Evolutionary conservation across 2,113 vertebrate genomes (phyloP).

Genomic region (Lamprotornis superbus): DNA sequence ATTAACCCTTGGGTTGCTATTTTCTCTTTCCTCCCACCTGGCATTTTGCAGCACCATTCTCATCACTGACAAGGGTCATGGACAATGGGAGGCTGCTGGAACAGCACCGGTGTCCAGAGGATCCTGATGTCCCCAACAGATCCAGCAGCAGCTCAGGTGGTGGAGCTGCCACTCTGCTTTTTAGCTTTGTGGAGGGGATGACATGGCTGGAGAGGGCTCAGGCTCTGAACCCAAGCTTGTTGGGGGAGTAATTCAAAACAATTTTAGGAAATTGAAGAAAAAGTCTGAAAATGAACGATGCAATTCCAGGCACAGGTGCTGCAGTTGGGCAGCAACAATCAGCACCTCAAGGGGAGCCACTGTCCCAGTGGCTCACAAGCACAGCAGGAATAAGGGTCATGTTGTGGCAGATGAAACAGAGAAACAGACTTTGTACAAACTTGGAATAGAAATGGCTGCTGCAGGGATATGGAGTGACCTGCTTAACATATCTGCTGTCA

Average conservation of each 20-base stretch:
- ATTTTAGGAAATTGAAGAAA: neutral
- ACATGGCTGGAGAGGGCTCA: neutral
- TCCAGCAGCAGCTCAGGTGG: neutral
- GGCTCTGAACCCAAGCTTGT: neutral
- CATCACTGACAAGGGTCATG: neutral
- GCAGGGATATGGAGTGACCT: accelerated
- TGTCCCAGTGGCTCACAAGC: accelerated
- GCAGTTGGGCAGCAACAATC: neutral
- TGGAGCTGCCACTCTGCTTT: neutral
- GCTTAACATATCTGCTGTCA: accelerated
- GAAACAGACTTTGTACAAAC: neutral
- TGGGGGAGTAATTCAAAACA: neutral
- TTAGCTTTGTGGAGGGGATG: neutral
- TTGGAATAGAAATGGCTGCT: neutral
- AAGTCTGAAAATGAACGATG: neutral
- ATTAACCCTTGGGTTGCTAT: neutral
- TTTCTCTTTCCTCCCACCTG: neutral
- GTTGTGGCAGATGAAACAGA: neutral
- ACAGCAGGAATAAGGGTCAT: neutral
- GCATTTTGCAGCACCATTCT: neutral
- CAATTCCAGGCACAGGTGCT: neutral
- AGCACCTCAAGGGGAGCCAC: neutral
- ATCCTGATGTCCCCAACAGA: neutral
- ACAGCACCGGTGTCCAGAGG: neutral
- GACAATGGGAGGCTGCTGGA: accelerated